phyloP scores from a whole-genome alignment of 2,888 invertebrate genomes.

The Sylvicola fuscatus region DNA sequence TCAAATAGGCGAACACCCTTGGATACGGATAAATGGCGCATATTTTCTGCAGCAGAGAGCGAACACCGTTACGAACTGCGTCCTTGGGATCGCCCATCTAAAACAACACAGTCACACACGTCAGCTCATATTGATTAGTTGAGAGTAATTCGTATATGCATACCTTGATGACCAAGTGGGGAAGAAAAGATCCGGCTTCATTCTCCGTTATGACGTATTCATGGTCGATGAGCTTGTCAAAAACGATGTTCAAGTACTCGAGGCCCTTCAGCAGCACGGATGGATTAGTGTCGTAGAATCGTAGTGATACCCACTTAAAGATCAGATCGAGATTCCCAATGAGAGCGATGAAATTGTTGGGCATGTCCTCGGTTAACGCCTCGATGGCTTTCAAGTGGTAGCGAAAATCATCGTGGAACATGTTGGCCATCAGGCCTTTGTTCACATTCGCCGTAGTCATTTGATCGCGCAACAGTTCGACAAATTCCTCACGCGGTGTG shows the following conservation, averaged over 20 bases:
- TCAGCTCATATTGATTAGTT: no score
- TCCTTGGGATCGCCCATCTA: conserved; percentile 93
- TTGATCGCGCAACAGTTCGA: conserved; percentile 74
- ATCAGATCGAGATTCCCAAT: conserved; percentile 85
- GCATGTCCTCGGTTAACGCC: conserved; percentile 61
- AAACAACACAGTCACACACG: conserved; percentile 5
- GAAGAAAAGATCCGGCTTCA: conserved; percentile 85
- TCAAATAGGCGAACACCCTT: conserved; percentile 72
- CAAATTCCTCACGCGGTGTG: conserved; percentile 81
- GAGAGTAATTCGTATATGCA: no score
- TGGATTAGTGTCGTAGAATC: conserved; percentile 98
- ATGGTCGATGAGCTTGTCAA: conserved; percentile 55
- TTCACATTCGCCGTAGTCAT: conserved; percentile 79
- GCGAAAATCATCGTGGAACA: conserved; percentile 90
- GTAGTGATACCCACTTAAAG: conserved; percentile 85
- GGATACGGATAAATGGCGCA: conserved; percentile 71
- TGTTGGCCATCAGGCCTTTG: conserved; percentile 64
- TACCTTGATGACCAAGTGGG: conserved; percentile 84
- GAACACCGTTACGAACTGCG: conserved; percentile 75
- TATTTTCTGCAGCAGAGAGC: conserved; percentile 65
- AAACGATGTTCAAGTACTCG: conserved; percentile 72
- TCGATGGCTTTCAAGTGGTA: conserved; percentile 93
- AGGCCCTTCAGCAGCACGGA: conserved; percentile 89
- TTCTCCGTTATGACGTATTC: conserved; percentile 75
- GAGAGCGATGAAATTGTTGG: conserved; percentile 56